Base-by-base conservation (phyloP, 2,888 invertebrate genomes). In the Anodontia alba region DNA sequence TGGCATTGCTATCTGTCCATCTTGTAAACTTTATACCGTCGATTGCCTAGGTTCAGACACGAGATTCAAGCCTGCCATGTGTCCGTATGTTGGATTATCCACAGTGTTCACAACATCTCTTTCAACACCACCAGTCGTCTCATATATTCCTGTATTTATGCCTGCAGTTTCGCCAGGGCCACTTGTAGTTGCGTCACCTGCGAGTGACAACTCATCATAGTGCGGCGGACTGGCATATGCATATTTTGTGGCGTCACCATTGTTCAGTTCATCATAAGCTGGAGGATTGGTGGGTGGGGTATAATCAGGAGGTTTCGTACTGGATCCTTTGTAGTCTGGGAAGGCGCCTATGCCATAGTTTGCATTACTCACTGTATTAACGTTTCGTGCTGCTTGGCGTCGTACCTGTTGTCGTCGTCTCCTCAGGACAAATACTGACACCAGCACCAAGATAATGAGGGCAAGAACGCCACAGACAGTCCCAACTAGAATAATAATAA, bases 251-350 rank as follows among this genome's bases (percentile, higher is more conserved):
- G 1, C 33, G 33, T 33, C 62, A 17, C 26, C 26, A 62, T 33
- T 62, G 17, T 62, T 33, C 8, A 62, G 20, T 23, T 62, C 62
- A 33, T 62, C 33, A 33, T 62, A 62, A 20, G 62, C 62, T 20
- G 62, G 62, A 3, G 62, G 62, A 23, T 62, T 62, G 17, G 62
- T 33, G 17, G 62, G 62, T 33, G 62, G 62, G 5, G 33, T 33
- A 33, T 62, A 62, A 1, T 20, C 62, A 20, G 62, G 62, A 10
- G 62, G 62, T 17, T 62, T 62, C 5, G 38, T 38, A 17, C 62
- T 62, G 12, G 62, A 62, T 17, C 33, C 31, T 62, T 62, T 62
- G 33, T 62, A 62, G 33, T 62, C 62, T 17, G 33, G 62, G 33
- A 62, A 62, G n/a, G 23, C 12, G 26, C 57, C 57, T 1, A 62